Evolutionary conservation across 1,140 invertebrate species (phyloP).

Genomic region (Bombus pyrosoma): DNA sequence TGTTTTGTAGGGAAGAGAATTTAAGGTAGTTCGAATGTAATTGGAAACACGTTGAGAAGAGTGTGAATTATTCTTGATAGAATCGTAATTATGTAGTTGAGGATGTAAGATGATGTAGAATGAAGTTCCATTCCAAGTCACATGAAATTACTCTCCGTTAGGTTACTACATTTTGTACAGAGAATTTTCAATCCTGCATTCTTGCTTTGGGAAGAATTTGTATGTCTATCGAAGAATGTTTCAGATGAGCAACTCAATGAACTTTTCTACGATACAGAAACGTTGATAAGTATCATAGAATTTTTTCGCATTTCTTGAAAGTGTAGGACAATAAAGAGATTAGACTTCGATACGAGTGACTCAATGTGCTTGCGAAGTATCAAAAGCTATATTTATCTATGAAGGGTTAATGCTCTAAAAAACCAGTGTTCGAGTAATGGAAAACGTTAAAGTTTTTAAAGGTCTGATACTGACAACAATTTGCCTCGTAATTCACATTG

Average conservation of each 20-base stretch:
- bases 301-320: no score
- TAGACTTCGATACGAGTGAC: no score
- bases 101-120: not conserved
- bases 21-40: not conserved
- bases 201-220: not conserved
- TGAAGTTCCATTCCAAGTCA: not conserved
- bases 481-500: no score
- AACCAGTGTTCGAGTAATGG: not conserved
- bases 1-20: not conserved
- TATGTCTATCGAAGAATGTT: not conserved
- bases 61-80: not conserved
- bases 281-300: no score
- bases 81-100: not conserved
- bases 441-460: not conserved
- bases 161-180: not conserved
- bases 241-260: not conserved
- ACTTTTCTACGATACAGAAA: no score
- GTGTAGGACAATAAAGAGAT: no score
- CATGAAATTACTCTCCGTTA: not conserved
- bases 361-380: no score
- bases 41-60: not conserved
- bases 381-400: not conserved
- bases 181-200: not conserved
- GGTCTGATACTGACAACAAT: not conserved
- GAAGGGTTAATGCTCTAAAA: not conserved